Evolutionary conservation across 2,888 invertebrate species (phyloP), one percentile per base, ranked within the genome.

Genomic region (Dorcus parallelipipedus): DNA sequence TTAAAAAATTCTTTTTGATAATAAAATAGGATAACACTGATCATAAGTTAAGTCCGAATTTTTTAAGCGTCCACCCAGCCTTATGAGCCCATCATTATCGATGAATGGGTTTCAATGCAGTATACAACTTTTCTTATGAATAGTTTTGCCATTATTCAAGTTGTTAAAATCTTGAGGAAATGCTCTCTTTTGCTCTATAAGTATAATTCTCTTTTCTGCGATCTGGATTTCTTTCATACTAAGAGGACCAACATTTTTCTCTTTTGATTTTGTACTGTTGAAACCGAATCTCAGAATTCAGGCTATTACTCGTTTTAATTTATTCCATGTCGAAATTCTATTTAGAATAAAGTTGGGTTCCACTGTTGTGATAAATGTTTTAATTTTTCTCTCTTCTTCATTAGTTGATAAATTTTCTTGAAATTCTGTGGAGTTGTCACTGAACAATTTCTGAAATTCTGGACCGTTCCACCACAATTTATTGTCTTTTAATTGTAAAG

Each of bases 391-490:
- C 42, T 41, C 42, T 41, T 41, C 42, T 41, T 10, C 42, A 41
- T 10, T 14, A 3, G 14, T 41, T n/a, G n/a, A 10, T 3, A 10
- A 10, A 41, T 3, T 10, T 10, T 41, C 42, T 41, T 41, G 3
- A 4, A 3, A n/a, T 4, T 41, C 14, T 4, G 4, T 4, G n/a
- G 2, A n/a, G 4, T 10, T 14, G 2, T 41, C 42, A 41, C 4
- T 23, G 23, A 4, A 4, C 4, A 23, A 41, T n/a, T n/a, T 53
- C 9, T 41, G 9, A 45, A 9, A 45, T 45, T 39, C 20, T 33
- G 45, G 53, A 20, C 48, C 47, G 9, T 43, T 50, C 53, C 53
- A 53, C 53, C 53, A 53, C 9, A 52, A 42, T 53, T 9, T 39
- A 9, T 10, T 20, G 1, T 52, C 8, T 14, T 40, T 39, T 9